Evolutionary conservation across 2,888 invertebrate genomes (phyloP), one percentile per base, ranked within the genome.

Genomic region (Cyclophora punctaria): DNA sequence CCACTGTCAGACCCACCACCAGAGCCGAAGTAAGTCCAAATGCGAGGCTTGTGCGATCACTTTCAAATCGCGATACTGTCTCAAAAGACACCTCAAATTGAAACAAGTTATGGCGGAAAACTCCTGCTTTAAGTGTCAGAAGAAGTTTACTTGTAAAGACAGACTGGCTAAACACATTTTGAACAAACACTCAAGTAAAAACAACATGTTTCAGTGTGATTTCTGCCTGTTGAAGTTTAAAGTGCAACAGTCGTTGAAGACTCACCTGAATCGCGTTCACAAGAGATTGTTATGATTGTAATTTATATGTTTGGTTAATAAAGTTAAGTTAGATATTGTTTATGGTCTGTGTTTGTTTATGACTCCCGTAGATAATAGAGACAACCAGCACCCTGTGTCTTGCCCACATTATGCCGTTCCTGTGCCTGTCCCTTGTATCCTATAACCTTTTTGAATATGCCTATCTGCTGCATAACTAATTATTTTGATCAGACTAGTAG

Each of bases 31-130:
- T 37, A 86, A 86, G 60, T 84, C 83, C 0, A 81, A 74, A 63
- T 88, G 88, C 51, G 84, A 85, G 6, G 70, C 73, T 0, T 88
- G 88, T 48, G 74, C 83, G 0, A 78, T 87, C 0, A 88, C 85
- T 0, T 88, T 87, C 60, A 88, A 87, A 49, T 88, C 88, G 0
- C 63, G 83, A 2, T 85, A 87, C 48, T 87, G 88, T 63, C 62
- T 88, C 20, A 77, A 82, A 2, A 68, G 85, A 7, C 88, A 88
- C 63, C 58, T 86, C 51, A 84, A 81, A 54, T 49, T 88, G 7
- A 87, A 88, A 60, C 83, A 84, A 58, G 48, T 75, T 0, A 53
- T 88, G 54, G 76, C 69, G 2, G 86, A 87, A 49, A 87, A 88
- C 49, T 58, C 85, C 0, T 88, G 88, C 61, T 53, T 79, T 2